Conservation (phyloP, 2,888 invertebrate species). For the Gastracanthus pulcherrimus region DNA sequence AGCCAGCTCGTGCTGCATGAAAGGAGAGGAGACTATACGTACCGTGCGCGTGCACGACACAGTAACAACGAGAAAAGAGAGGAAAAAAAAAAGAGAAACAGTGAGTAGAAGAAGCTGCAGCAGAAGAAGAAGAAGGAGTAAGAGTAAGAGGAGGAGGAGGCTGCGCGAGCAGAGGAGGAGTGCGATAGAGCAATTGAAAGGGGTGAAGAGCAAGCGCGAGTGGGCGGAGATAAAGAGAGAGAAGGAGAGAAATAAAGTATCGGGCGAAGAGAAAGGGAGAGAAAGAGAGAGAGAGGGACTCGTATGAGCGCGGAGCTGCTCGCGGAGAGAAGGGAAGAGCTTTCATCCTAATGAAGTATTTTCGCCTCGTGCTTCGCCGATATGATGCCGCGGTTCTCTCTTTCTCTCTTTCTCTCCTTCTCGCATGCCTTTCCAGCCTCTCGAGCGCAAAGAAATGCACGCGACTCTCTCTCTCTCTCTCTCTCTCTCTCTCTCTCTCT, state of each 20-base stretch:
- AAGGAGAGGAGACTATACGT: conserved; percentile 10
- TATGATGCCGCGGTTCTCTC: too few species aligned
- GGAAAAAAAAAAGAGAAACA: conserved; percentile 8
- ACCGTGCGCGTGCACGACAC: neutral
- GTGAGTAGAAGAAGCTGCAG: too few species aligned
- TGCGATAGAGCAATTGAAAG: conserved; percentile 61
- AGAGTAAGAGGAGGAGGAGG: too few species aligned
- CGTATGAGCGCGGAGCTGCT: too few species aligned
- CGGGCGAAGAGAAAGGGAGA: conserved; percentile 46
- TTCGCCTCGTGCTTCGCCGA: too few species aligned
- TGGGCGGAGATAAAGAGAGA: conserved; percentile 62
- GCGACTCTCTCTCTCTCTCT: conserved; percentile 2
- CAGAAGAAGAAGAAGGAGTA: too few species aligned
- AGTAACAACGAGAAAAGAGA: neutral
- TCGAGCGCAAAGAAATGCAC: conserved; percentile 63
- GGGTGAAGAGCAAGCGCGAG: conserved; percentile 62
- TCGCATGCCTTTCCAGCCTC: conserved; percentile 63
- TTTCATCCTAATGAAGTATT: conserved; percentile 77
- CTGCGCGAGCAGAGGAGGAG: conserved; percentile 59
- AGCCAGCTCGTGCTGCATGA: neutral
- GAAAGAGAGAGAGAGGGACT: conserved; percentile 12
- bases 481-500: neutral
- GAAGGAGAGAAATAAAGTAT: conserved; percentile 37
- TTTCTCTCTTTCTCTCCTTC: too few species aligned
- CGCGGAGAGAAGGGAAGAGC: conserved; percentile 65